Conservation (phyloP, 2,888 invertebrate species). For the Zaprionus obscuricornis region DNA sequence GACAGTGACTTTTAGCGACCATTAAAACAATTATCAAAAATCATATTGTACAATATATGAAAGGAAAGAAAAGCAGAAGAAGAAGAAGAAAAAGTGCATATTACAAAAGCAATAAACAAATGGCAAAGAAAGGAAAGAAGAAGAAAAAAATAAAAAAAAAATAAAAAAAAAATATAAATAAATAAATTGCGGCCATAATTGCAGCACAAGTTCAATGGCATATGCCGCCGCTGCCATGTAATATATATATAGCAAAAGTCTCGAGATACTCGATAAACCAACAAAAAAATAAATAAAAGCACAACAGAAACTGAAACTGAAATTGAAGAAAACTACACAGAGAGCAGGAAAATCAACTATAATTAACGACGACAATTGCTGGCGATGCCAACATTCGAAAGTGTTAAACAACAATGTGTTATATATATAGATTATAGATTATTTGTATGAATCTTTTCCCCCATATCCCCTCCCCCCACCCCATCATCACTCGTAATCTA, state of each 20-base stretch:
- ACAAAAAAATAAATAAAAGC: slow-evolving; percentile 3
- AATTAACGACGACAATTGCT: slow-evolving; percentile 75
- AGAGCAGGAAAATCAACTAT: slow-evolving; percentile 71
- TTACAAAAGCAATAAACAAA: slow-evolving; percentile 17
- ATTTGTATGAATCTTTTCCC: slow-evolving; percentile 50
- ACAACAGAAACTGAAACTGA: no score
- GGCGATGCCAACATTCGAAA: slow-evolving; percentile 59
- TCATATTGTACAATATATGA: not conserved
- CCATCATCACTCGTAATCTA: no score
- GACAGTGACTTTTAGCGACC: slow-evolving; percentile 15
- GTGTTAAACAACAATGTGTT: slow-evolving; percentile 65
- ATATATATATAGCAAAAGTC: slow-evolving; percentile 68
- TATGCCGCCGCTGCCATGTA: slow-evolving; percentile 55
- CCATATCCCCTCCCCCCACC: no score
- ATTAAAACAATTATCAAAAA: slow-evolving; percentile 46
- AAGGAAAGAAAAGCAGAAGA: not conserved
- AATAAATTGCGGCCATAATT: no score
- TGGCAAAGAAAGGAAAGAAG: slow-evolving; percentile 31
- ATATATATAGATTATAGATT: slow-evolving; percentile 72
- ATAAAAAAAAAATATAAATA: no score
- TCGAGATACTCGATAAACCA: slow-evolving; percentile 47
- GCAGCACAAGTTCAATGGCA: slow-evolving; percentile 80
- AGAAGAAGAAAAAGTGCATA: slow-evolving; percentile 15
- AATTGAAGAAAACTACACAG: slow-evolving; percentile 56
- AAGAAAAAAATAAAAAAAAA: no score